Base-by-base conservation (phyloP, 2,888 invertebrate species). In the Eustalomyia histrio region DNA sequence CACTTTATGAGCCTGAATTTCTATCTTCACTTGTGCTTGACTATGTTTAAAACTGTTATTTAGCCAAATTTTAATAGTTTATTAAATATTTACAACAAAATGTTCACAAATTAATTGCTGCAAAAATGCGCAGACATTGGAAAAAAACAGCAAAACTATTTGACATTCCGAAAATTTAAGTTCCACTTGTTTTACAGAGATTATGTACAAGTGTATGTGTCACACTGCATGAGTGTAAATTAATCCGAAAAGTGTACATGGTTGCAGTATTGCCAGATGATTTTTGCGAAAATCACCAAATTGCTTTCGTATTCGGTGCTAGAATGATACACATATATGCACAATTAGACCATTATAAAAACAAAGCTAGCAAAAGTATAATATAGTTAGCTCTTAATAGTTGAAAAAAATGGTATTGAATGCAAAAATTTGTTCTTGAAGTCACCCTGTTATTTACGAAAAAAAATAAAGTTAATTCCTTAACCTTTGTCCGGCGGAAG, bases 121-220 rank as follows among this genome's bases (percentile, higher is more conserved):
- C 71, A 79, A 83, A 83, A 82, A 76, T 80, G 76, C 78, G 79
- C 83, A 84, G 84, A 84, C 83, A 83, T 81, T 82, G 80, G 50
- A 75, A 55, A 55, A n/a, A 76, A 78, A 29, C 71, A 83, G 83
- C 79, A 80, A 83, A 76, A 83, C 76, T 82, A 79, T 83, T 84
- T 84, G 83, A 84, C 84, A 84, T 84, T 83, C 83, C 83, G 80
- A 82, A 83, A 76, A 72, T 58, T 75, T 82, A 72, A 14, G 55
- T 71, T 73, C 79, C 82, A 82, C 73, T 58, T 55, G 35, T 61
- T 18, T 17, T 16, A 16, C 39, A 47, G 35, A 47, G 2, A 57
- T 8, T 43, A 35, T 16, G 10, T 58, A 58, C 53, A 33, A 53
- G 17, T 55, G 14, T 29, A 39, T 67, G 18, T 14, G 17, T 16